Evolutionary conservation across 2,797 vertebrate genomes (phyloP).

Genomic region (Crenichthys baileyi): DNA sequence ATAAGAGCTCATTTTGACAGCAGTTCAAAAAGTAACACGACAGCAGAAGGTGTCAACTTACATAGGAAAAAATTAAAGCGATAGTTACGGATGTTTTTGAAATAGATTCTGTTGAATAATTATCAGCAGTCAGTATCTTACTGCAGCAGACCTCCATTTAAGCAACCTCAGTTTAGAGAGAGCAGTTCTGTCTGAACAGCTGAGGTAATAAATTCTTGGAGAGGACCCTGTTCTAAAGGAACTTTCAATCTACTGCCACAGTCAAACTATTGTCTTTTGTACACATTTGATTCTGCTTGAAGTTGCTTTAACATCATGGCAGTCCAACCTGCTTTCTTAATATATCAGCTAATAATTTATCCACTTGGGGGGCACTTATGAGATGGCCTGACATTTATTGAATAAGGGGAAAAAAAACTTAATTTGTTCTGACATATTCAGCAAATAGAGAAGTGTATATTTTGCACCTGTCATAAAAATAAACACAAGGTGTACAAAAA

Average conservation of each 20-base stretch:
- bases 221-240: neutral
- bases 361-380: too few relatives aligned
- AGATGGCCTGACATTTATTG: too few relatives aligned
- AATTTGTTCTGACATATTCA: too few relatives aligned
- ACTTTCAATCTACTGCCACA: neutral
- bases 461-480: too few relatives aligned
- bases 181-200: neutral
- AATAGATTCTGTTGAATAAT: neutral
- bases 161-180: neutral
- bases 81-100: neutral
- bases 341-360: too few relatives aligned
- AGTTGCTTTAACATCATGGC: neutral
- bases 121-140: neutral
- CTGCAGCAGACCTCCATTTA: neutral
- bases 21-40: conserved; percentile 33
- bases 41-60: conserved; percentile 15
- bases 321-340: neutral
- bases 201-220: neutral
- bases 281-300: neutral
- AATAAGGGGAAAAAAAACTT: too few relatives aligned
- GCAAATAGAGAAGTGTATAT: too few relatives aligned
- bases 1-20: neutral
- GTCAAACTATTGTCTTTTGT: neutral
- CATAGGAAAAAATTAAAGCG: conserved; percentile 6
- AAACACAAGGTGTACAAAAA: too few relatives aligned